Evolutionary conservation across 1,140 invertebrate genomes (phyloP), one percentile per base, ranked within the genome.

Genomic region (Whitmania pigra): DNA sequence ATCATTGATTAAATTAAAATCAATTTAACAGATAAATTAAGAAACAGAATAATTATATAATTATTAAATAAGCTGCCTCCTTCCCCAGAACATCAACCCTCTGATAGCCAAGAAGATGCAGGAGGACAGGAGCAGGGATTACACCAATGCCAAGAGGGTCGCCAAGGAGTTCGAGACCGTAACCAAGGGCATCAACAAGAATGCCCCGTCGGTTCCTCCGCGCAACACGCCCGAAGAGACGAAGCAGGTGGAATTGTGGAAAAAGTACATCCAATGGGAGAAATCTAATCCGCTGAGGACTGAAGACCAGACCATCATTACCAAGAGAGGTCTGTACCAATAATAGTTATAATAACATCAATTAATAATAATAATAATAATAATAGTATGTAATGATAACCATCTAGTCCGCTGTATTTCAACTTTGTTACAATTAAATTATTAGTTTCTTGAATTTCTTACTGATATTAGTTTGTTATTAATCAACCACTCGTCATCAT

Each of bases 201-300:
- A 93, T 83, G 87, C 91, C 74, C 94, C 94, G 0, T 94, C 93
- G 67, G 88, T 95, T 2, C 95, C 95, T 53, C 94, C 95, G 0
- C 91, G 89, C 29, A 89, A 92, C 55, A 88, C 88, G 74, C 70
- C 90, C 4, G 93, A 98, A 82, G 93, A 98, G 85, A 84, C 89
- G 68, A 94, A 93, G 85, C 94, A 96, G 85, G 92, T 97, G 68
- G 94, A 97, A 77, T 80, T 97, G n/a, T 99, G 97, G 96, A 97
- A 97, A 82, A 97, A 97, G 78, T 99, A 97, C 78, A 97, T 99
- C 73, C 84, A 88, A 4, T 99, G 94, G 91, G 97, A 99, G 82
- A 92, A 95, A 75, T 88, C 88, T 31, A 99, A 99, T 85, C 96
- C 97, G 0, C 83, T 99, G 17, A 85, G 93, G 67, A 94, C 91